Evolutionary conservation across 2,113 vertebrate genomes (phyloP).

Genomic region (Conger conger): DNA sequence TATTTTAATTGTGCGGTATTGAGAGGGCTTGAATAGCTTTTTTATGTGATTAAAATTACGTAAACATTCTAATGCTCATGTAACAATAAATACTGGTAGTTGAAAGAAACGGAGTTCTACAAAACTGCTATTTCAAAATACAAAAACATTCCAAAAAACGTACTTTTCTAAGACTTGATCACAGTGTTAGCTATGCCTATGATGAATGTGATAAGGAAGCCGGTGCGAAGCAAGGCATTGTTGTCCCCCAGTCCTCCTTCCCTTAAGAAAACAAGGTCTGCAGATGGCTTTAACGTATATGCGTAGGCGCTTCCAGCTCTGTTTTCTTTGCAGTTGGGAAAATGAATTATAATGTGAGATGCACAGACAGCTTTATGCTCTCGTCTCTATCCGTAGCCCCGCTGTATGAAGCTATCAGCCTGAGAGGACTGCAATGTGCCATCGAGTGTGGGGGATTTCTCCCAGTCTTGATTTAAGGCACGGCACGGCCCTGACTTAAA

Average conservation of each 20-base stretch:
- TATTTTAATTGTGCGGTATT: too few relatives aligned
- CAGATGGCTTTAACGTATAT: neutral
- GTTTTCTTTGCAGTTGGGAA: neutral
- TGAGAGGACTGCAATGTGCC: neutral
- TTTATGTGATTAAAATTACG: too few relatives aligned
- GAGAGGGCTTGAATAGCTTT: too few relatives aligned
- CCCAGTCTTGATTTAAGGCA: slow-evolving; percentile 10
- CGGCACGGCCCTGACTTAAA: slow-evolving; percentile 7
- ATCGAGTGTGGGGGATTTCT: neutral
- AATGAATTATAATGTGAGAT: neutral
- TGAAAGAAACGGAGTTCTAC: too few relatives aligned
- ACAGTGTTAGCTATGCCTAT: neutral
- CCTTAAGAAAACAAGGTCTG: neutral
- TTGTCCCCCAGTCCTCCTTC: neutral
- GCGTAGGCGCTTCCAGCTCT: neutral
- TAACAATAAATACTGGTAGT: too few relatives aligned
- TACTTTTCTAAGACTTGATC: too few relatives aligned
- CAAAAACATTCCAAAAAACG: too few relatives aligned
- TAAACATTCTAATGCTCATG: too few relatives aligned
- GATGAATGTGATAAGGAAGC: neutral
- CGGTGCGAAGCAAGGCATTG: neutral
- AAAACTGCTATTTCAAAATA: too few relatives aligned
- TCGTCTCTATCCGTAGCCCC: neutral
- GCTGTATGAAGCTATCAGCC: slow-evolving; percentile 1
- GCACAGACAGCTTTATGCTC: neutral